Base-by-base conservation (phyloP, 2,797 vertebrate genomes). In the Alauda arvensis region DNA sequence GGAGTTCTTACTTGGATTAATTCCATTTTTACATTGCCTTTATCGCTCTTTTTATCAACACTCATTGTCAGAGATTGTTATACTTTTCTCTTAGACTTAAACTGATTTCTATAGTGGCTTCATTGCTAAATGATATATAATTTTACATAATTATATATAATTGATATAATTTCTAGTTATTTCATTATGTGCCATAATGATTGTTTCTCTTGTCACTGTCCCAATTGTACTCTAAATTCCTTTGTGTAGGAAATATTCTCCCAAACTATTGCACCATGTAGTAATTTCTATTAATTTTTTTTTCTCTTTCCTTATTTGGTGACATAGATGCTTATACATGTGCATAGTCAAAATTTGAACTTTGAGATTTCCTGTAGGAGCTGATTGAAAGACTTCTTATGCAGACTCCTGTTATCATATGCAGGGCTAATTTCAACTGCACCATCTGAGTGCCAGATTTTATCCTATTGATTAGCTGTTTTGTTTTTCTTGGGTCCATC, bases 401-500 rank as follows among this genome's bases (percentile, higher is more conserved):
- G 1, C 57, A 69, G 63, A 61, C 62, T 53, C 18, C 37, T 67
- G 1, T 81, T 82, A 11, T 23, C 0, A 0, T 45, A 24, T 65
- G 10, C 25, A 33, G 52, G 28, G 21, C 87, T 69, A 71, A 71
- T 84, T 86, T 85, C 60, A 90, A 14, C 24, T 52, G 10, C 49
- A 62, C 15, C 24, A 28, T 46, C 76, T 40, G 12, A 56, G 6
- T 62, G 72, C 90, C 75, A 75, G 76, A 75, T 92, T 90, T 85
- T 87, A 66, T 89, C 62, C 75, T 72, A 85, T 82, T 93, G 77
- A 90, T 95, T 85, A 89, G 78, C 83, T 91, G 48, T 48, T 91
- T 91, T 96, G 75, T 95, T 96, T 96, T 94, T 75, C 78, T 95
- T 96, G 92, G 74, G 82, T 72, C 82, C 2, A 1, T 56, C 81